phyloP scores from a whole-genome alignment of 2,113 vertebrate genomes.

The Nibea coibor region DNA sequence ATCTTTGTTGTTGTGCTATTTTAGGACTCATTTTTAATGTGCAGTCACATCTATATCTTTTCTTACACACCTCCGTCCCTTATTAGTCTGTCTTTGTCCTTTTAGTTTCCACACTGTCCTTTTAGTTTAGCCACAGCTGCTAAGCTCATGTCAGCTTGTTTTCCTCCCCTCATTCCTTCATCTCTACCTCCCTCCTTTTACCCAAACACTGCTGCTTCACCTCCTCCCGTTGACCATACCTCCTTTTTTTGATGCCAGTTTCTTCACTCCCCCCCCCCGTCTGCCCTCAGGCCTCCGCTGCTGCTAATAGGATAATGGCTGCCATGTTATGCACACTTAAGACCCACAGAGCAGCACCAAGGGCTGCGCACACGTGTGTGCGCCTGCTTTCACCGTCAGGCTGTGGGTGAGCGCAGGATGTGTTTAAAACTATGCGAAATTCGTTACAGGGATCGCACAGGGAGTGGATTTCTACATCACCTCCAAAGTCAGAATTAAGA shows the following conservation, averaged over 20 bases:
- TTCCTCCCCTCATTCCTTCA: constrained; percentile 11
- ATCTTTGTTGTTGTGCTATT: neutral
- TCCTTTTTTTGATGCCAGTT: constrained; percentile 38
- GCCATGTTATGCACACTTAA: constrained; percentile 83
- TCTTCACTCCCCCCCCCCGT: constrained; percentile 4
- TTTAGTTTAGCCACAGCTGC: constrained; percentile 24
- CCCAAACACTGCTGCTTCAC: constrained; percentile 1
- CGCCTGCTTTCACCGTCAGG: constrained; percentile 1
- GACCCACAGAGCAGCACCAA: constrained; percentile 69
- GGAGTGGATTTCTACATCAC: constrained; percentile 1
- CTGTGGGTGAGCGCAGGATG: constrained; percentile 35
- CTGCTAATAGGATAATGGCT: constrained; percentile 85
- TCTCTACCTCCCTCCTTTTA: constrained; percentile 5
- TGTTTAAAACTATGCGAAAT: constrained; percentile 37
- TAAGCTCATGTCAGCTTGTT: constrained; percentile 26
- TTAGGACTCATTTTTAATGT: constrained; percentile 2
- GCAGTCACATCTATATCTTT: neutral
- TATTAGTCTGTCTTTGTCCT: neutral
- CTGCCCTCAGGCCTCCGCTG: constrained; percentile 69
- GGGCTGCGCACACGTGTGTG: constrained; percentile 49
- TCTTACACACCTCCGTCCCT: neutral
- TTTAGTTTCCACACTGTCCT: neutral
- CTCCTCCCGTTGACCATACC: constrained; percentile 28
- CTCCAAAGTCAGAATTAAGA: constrained; percentile 27
- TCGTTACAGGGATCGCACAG: constrained; percentile 18